Percentiles rank a stretch among this genome's conserved stretches.
Evolutionary conservation across 2,888 invertebrate genomes (phyloP).

Genomic region (Napeogenes sylphis): DNA sequence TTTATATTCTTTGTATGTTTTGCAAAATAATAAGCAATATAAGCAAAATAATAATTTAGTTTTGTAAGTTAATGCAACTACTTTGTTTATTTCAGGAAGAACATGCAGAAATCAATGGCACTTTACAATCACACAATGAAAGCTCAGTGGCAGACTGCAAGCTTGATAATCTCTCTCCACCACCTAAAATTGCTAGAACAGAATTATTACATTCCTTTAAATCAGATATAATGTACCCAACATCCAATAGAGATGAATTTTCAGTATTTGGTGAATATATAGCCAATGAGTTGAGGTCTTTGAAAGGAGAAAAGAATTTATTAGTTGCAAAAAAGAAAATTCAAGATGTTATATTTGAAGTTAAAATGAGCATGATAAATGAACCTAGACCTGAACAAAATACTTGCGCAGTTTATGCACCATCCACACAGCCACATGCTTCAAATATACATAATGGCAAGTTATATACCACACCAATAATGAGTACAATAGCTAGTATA

Average conservation of each 20-base stretch:
- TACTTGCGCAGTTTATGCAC: constrained; percentile 50
- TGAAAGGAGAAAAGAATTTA: constrained; percentile 75
- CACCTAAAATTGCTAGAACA: constrained; percentile 50
- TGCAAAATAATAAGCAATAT: no score
- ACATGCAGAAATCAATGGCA: constrained; percentile 42
- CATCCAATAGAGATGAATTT: constrained; percentile 70
- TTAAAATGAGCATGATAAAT: constrained; percentile 77
- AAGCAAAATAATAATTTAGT: no score
- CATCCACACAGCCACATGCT: constrained; percentile 44
- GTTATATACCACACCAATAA: constrained; percentile 51
- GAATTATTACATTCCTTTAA: constrained; percentile 46
- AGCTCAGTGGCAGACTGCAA: constrained; percentile 48
- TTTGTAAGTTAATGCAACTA: background rate
- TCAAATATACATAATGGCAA: constrained; percentile 52
- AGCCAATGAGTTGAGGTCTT: constrained; percentile 77
- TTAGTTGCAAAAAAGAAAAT: constrained; percentile 79
- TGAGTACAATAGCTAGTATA: constrained; percentile 54
- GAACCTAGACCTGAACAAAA: constrained; percentile 51
- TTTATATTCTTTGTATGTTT: no score
- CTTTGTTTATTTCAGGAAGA: constrained; percentile 51
- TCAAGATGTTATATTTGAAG: constrained; percentile 79
- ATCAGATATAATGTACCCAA: constrained; percentile 44
- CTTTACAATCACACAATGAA: constrained; percentile 43
- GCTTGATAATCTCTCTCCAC: constrained; percentile 46
- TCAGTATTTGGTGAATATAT: constrained; percentile 79